Evolutionary conservation across 2,113 vertebrate species (phyloP), one percentile per base, ranked within the genome.

Genomic region (Petromus typicus): DNA sequence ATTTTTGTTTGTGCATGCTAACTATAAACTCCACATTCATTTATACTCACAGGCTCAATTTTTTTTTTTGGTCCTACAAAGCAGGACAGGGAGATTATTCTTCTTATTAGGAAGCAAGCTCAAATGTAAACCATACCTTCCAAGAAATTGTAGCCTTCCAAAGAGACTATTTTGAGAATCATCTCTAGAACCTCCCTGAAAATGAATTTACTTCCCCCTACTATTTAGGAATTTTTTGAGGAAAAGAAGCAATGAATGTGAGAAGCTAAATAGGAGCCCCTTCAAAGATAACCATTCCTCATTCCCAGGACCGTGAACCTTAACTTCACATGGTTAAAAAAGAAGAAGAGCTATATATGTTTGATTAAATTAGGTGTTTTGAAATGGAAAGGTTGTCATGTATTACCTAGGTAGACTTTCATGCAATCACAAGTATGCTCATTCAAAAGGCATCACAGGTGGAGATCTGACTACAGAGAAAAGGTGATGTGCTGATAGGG

Each of bases 101-200:
- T 92, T 89, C 20, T 45, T 75, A 48, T 63, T 61, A 94, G 54
- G 59, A 75, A 94, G 61, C 34, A 83, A 67, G 30, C 63, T 40
- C 27, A 85, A 51, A 43, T 34, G 25, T 13, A 61, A 61, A 63
- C 18, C 30, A 82, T 27, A n/a, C 57, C 30, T 66, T 85, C 61
- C 73, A 90, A 48, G 25, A 96, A 88, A 82, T 0, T 43, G 0
- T 6, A 85, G 54, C n/a, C n/a, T 90, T 95, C 23, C 14, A 5
- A 48, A n/a, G 86, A 94, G 1, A 64, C 61, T 82, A 32, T 61
- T 61, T 73, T 63, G 86, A 92, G 32, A 12, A 34, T 64, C 34
- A 63, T 25, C 20, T 14, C 22, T 48, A 14, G 43, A 20, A 48
- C 3, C 30, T 71, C 40, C 75, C 69, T 43, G 40, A 25, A 86